Evolutionary conservation across 2,888 invertebrate species (phyloP).

Genomic region (Amphiduros pacificus): DNA sequence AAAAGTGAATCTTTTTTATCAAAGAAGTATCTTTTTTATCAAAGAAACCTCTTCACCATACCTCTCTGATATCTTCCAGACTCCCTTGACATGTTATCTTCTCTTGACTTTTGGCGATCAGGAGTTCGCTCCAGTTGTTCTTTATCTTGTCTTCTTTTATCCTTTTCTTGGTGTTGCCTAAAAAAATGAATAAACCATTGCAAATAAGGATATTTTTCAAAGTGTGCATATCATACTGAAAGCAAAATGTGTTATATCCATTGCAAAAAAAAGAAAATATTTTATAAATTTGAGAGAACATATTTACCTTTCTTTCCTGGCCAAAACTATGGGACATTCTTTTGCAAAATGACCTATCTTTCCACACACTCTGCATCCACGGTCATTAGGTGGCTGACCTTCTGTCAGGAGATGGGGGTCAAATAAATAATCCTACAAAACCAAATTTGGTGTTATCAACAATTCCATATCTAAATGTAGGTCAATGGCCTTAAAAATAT

Average conservation of each 20-base stretch:
- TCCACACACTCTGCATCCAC: slow-evolving; percentile 64
- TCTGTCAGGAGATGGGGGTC: slow-evolving; percentile 55
- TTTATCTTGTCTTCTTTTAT: no score
- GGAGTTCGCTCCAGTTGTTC: no score
- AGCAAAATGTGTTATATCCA: background rate
- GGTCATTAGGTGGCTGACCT: slow-evolving; percentile 61
- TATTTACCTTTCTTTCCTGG: slow-evolving; percentile 11
- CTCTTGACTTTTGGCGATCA: no score
- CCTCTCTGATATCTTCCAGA: no score
- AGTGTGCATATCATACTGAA: background rate
- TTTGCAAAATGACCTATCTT: slow-evolving; percentile 65
- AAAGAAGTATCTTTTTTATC: no score
- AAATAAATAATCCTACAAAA: slow-evolving; percentile 59
- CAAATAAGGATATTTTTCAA: background rate
- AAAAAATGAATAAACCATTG: background rate
- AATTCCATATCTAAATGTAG: background rate
- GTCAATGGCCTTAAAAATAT: background rate
- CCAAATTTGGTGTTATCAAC: background rate
- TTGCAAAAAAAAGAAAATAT: background rate
- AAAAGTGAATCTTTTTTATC: no score
- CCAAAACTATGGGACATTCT: slow-evolving; percentile 53
- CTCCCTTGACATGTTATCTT: no score
- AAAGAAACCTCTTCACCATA: no score
- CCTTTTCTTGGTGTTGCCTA: no score
- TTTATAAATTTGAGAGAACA: background rate